Percentiles rank a stretch among this genome's conserved stretches.
Conservation (phyloP, 2,888 invertebrate species). For the Troides oblongomaculatus region DNA sequence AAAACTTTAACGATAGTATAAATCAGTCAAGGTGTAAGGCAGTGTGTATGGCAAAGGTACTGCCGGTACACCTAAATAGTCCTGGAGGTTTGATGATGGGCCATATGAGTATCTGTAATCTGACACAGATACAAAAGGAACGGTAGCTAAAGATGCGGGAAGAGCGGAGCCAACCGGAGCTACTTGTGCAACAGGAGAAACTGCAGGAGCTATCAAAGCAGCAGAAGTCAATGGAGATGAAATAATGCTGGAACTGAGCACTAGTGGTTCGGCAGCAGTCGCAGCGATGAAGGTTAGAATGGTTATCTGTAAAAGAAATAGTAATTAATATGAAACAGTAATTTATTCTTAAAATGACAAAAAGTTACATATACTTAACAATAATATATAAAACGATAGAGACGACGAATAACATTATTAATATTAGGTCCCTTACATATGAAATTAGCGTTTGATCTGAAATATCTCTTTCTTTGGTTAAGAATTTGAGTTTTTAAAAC, state of each 20-base stretch:
- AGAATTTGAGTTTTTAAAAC: no score
- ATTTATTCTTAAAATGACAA: background rate
- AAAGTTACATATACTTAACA: no score
- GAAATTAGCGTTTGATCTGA: no score
- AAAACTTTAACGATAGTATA: conserved; percentile 17
- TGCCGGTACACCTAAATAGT: conserved; percentile 32
- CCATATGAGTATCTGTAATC: conserved; percentile 51
- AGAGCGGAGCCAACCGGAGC: conserved; percentile 7
- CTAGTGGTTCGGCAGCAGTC: conserved; percentile 45
- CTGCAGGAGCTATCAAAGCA: conserved; percentile 35
- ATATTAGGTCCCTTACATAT: no score
- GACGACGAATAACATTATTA: no score
- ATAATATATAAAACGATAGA: no score
- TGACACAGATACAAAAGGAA: conserved; percentile 38
- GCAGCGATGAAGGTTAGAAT: conserved; percentile 41
- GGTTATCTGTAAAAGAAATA: conserved; percentile 5
- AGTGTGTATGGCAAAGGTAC: conserved; percentile 14
- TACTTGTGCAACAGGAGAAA: conserved; percentile 27
- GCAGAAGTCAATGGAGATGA: conserved; percentile 38
- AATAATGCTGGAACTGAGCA: conserved; percentile 39
- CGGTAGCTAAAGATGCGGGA: conserved; percentile 2
- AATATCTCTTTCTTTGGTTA: no score
- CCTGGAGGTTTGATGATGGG: conserved; percentile 47
- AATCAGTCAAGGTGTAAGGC: conserved; percentile 19
- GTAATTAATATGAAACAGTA: background rate